phyloP scores from a whole-genome alignment of 1,140 invertebrate genomes.

The Platorchestia sp. region DNA sequence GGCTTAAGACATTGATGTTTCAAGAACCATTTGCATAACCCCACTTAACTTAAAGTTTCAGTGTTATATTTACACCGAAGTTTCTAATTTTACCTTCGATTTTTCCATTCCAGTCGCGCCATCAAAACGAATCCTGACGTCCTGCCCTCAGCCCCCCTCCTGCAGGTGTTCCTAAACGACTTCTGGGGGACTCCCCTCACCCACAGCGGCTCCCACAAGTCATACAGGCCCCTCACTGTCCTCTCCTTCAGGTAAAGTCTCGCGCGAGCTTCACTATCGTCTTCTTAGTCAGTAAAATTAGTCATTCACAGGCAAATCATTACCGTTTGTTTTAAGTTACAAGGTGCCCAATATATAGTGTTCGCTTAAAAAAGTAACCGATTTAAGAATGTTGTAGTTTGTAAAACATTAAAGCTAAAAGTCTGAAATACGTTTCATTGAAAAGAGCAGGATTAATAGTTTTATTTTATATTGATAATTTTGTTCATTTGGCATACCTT shows the following conservation, averaged over 20 bases:
- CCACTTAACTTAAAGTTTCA: not conserved
- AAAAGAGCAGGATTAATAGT: no score
- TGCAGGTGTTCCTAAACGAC: conserved; percentile 82
- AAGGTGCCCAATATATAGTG: no score
- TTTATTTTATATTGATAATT: no score
- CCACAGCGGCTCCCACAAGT: conserved; percentile 87
- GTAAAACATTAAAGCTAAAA: no score
- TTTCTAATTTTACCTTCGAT: not conserved
- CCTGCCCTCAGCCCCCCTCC: conserved; percentile 75
- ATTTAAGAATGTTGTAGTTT: no score
- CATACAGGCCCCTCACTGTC: conserved; percentile 88
- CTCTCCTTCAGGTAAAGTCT: conserved; percentile 81
- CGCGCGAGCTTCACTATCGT: conserved; percentile 78
- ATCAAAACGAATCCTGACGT: conserved; percentile 76
- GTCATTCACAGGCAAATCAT: not conserved
- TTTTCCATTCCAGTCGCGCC: conserved; percentile 64
- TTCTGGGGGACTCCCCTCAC: conserved; percentile 91
- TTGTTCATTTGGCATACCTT: no score
- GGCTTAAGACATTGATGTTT: no score
- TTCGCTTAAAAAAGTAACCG: no score
- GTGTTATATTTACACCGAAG: not conserved
- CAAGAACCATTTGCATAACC: no score
- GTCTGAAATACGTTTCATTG: no score
- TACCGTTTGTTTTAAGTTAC: no score
- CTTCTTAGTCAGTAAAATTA: conserved; percentile 79